Percentiles rank a stretch among this genome's conserved stretches.
Evolutionary conservation across 2,888 invertebrate species (phyloP).

Genomic region (Xestoiulus laeticollis): DNA sequence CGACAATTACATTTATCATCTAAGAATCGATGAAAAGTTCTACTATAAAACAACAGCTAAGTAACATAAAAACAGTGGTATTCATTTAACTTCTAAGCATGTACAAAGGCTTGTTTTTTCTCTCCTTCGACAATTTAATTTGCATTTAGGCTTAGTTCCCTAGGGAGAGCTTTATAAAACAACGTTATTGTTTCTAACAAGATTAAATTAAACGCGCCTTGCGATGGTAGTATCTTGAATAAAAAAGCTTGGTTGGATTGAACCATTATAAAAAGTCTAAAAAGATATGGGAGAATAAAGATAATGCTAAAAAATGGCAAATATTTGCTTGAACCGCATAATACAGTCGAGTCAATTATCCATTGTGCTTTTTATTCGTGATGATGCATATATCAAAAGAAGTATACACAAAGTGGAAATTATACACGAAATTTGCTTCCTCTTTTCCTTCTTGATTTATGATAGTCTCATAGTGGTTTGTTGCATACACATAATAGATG

Average conservation of each 20-base stretch:
- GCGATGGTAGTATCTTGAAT: background rate
- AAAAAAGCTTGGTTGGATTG: background rate
- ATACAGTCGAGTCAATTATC: background rate
- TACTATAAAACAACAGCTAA: background rate
- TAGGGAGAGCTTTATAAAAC: constrained; percentile 2
- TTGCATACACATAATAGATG: background rate
- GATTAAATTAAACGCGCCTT: background rate
- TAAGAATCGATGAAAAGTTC: background rate
- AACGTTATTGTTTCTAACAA: background rate
- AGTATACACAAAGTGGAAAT: background rate
- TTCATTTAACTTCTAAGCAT: background rate
- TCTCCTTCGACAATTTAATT: background rate
- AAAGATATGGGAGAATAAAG: background rate
- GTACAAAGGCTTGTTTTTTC: background rate
- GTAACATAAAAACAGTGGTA: background rate
- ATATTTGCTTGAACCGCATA: background rate
- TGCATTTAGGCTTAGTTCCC: background rate
- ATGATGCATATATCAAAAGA: too few relatives aligned
- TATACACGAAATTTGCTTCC: background rate
- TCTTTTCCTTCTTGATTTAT: background rate
- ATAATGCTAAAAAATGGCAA: background rate
- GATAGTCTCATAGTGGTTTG: background rate
- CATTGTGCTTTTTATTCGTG: background rate
- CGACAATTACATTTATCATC: background rate
- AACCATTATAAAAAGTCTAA: too few relatives aligned